Evolutionary conservation across 2,888 invertebrate genomes (phyloP).

Genomic region (Lumbricus terrestris): DNA sequence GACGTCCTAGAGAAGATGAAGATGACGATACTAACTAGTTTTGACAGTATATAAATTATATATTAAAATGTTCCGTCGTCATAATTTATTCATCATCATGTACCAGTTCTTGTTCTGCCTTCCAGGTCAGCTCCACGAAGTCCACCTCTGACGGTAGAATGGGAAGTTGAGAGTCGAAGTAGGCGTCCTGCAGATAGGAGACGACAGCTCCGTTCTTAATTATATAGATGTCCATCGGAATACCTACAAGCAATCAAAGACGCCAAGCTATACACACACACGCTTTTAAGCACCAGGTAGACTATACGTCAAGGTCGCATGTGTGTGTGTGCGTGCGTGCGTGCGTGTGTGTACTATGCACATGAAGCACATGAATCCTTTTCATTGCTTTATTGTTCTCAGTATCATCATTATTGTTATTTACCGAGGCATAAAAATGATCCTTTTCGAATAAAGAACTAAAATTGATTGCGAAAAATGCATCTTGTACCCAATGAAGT

Average conservation of each 20-base stretch:
- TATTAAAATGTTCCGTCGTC: background rate
- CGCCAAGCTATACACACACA: background rate
- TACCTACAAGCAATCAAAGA: slow-evolving; percentile 24
- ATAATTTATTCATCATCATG: slow-evolving; percentile 28
- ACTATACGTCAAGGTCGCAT: background rate
- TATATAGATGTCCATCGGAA: slow-evolving; percentile 72
- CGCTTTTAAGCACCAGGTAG: too few species aligned
- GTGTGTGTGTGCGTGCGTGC: background rate
- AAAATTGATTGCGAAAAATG: too few species aligned
- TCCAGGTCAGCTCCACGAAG: slow-evolving; percentile 59
- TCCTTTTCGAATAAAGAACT: too few species aligned
- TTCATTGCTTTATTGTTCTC: too few species aligned
- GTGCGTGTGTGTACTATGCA: too few species aligned
- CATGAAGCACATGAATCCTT: too few species aligned
- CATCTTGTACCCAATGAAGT: too few species aligned
- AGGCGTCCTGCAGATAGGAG: slow-evolving; percentile 82
- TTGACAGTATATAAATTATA: too few species aligned
- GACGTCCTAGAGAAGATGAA: too few species aligned
- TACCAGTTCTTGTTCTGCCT: slow-evolving; percentile 54
- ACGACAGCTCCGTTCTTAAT: slow-evolving; percentile 83
- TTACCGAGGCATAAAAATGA: too few species aligned
- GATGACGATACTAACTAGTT: too few species aligned
- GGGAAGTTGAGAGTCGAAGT: slow-evolving; percentile 83
- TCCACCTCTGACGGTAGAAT: slow-evolving; percentile 85
- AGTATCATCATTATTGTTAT: too few species aligned